Percentiles rank a stretch among this genome's conserved stretches.
These are phyloP conservation scores for Lindbergichthys nudifrons DNA, from an alignment of 2,797 vertebrate genomes.

Conservation along the genomic window DNA sequence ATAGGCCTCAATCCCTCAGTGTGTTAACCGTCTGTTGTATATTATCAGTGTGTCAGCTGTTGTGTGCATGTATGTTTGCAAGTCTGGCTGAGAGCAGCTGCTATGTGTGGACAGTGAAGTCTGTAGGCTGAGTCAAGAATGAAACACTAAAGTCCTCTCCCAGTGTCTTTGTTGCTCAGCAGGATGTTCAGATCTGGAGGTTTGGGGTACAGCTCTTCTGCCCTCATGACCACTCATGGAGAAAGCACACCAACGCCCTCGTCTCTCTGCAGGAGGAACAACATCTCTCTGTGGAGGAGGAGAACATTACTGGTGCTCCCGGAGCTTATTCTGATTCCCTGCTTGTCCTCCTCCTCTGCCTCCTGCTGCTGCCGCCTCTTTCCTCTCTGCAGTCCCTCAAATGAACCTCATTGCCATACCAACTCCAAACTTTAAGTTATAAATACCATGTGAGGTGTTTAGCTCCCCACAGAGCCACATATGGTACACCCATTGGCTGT, in stretches of 20 bases:
- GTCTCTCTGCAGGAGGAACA: constrained; percentile 43
- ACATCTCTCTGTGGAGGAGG: constrained; percentile 54
- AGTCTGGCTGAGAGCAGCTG: constrained; percentile 51
- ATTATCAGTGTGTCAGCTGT: constrained; percentile 33
- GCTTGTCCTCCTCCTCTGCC: constrained; percentile 41
- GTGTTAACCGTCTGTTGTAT: constrained; percentile 40
- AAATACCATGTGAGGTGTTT: not conserved
- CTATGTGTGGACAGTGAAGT: constrained; percentile 43
- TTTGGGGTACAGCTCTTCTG: constrained; percentile 17
- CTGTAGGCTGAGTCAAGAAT: constrained; percentile 45
- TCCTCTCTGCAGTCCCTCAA: constrained; percentile 35
- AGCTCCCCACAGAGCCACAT: not conserved
- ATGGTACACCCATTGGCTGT: not conserved
- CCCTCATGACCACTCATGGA: constrained; percentile 48
- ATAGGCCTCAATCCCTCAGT: constrained; percentile 22
- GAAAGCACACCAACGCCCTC: constrained; percentile 43
- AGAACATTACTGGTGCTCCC: constrained; percentile 30
- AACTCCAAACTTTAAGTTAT: constrained; percentile 10
- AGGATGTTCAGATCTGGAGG: constrained; percentile 53
- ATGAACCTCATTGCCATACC: constrained; percentile 27
- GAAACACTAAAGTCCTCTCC: constrained; percentile 38
- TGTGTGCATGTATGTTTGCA: constrained; percentile 43
- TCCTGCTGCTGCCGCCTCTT: constrained; percentile 44
- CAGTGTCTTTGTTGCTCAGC: constrained; percentile 54
- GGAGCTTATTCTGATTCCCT: constrained; percentile 52